Conservation (phyloP, 2,888 invertebrate genomes). For the Gisinianus flammeolus region DNA sequence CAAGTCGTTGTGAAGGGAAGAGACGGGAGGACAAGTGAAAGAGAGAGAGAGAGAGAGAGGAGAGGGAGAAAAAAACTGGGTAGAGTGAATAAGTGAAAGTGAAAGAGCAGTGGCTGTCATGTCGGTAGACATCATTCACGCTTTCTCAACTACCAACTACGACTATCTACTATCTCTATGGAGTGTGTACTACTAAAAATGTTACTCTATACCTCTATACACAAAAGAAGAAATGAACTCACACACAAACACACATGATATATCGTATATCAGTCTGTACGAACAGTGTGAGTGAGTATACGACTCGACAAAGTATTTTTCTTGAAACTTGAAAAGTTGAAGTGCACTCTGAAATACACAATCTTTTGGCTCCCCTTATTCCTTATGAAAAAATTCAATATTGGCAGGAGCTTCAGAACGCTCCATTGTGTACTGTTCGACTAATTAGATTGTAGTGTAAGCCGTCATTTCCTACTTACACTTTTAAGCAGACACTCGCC, state of each 20-base stretch:
- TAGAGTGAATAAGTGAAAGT: not conserved
- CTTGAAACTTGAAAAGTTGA: slow-evolving; percentile 2
- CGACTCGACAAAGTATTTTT: too few relatives aligned
- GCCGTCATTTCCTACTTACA: too few relatives aligned
- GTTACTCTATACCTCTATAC: not conserved
- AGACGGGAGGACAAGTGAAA: not conserved
- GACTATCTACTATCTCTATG: not conserved
- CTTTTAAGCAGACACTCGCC: too few relatives aligned
- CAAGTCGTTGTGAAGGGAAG: not conserved
- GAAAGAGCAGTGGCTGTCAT: slow-evolving; percentile 1
- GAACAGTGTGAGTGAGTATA: too few relatives aligned
- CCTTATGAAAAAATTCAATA: not conserved
- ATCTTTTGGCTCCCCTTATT: not conserved
- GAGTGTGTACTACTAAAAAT: too few relatives aligned
- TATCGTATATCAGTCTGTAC: not conserved
- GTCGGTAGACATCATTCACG: slow-evolving; percentile 21
- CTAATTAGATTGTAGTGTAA: too few relatives aligned
- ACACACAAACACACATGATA: not conserved
- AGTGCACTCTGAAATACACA: not conserved
- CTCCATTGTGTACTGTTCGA: too few relatives aligned
- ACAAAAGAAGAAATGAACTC: not conserved
- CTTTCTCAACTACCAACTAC: not conserved
- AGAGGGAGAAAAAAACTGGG: not conserved
- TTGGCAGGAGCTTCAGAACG: too few relatives aligned
- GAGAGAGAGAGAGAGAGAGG: not conserved